These are phyloP conservation scores for Chaetodon trifasciatus DNA, from an alignment of 2,797 vertebrate genomes.

Conservation along the genomic window DNA sequence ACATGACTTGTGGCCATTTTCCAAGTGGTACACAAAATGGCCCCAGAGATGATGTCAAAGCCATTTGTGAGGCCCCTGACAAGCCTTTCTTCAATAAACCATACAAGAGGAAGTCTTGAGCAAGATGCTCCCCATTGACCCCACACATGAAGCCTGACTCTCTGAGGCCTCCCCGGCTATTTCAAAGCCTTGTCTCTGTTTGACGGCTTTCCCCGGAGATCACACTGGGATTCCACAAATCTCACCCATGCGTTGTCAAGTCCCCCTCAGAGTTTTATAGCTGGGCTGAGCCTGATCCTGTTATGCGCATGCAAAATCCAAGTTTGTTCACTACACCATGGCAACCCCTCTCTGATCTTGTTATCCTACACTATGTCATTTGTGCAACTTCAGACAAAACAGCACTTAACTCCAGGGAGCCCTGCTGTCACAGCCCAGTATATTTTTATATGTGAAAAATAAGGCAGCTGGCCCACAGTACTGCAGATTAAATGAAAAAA, in stretches of 20 bases:
- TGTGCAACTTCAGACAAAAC: constrained; percentile 28
- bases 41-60: neutral
- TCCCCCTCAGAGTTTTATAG: constrained; percentile 53
- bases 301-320: constrained; percentile 37
- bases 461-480: constrained; percentile 4
- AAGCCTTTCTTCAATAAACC: constrained; percentile 14
- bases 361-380: constrained; percentile 34
- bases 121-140: constrained; percentile 50
- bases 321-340: constrained; percentile 48
- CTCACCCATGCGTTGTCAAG: constrained; percentile 70
- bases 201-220: constrained; percentile 58
- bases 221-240: constrained; percentile 79
- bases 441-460: constrained; percentile 41
- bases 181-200: constrained; percentile 65
- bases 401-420: constrained; percentile 30
- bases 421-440: constrained; percentile 10
- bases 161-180: constrained; percentile 24
- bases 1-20: neutral
- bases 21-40: neutral
- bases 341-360: constrained; percentile 39
- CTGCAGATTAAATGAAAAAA: constrained; percentile 26
- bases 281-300: constrained; percentile 34
- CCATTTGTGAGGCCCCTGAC: neutral
- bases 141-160: constrained; percentile 39
- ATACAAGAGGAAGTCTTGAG: neutral